Base-by-base conservation (phyloP, 2,888 invertebrate species). In the Chrysomela aeneicollis region DNA sequence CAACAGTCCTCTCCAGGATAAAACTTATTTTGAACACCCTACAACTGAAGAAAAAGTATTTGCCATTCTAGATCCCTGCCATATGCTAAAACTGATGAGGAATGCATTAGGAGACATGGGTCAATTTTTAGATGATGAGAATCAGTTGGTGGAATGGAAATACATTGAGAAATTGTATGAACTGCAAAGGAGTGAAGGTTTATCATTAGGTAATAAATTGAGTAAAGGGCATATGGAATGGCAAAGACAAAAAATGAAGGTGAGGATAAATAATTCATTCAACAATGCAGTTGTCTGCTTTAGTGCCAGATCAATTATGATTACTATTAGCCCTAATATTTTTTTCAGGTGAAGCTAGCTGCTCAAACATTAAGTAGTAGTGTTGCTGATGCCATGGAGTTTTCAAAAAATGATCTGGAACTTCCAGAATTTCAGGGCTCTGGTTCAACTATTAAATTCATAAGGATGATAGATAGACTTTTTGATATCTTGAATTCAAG, bases 401-500 rank as follows among this genome's bases (percentile, higher is more conserved):
- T 68, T 57, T 76, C 73, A 30, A 52, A 61, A 26, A 59, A 69
- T 19, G 52, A 60, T 18, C 50, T 74, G 18, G 54, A 71, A 57
- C 54, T 73, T 8, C 53, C 63, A 12, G 18, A 71, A 50, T 76
- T 76, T 67, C 18, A 65, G 64, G 35, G 63, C 12, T 67, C 69
- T 51, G 53, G 35, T 32, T 60, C 68, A 6, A 74, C 74, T 15
- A 53, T 67, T 19, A 30, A 63, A 37, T 74, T 76, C 60, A 61
- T 74, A 9, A 54, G 54, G 53, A 61, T 64, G 15, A 49, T 73
- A 15, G 73, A 76, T 64, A 57, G 66, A 57, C 18, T 70, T 1
- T 76, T 76, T 62, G 73, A 76, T 65, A 62, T 75, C 21, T 64
- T 73, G 5, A 74, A 75, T 64, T 67, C 68, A 15, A 71, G 67